Base-by-base conservation (phyloP, 1,140 invertebrate genomes). In the Gerris buenoi region DNA sequence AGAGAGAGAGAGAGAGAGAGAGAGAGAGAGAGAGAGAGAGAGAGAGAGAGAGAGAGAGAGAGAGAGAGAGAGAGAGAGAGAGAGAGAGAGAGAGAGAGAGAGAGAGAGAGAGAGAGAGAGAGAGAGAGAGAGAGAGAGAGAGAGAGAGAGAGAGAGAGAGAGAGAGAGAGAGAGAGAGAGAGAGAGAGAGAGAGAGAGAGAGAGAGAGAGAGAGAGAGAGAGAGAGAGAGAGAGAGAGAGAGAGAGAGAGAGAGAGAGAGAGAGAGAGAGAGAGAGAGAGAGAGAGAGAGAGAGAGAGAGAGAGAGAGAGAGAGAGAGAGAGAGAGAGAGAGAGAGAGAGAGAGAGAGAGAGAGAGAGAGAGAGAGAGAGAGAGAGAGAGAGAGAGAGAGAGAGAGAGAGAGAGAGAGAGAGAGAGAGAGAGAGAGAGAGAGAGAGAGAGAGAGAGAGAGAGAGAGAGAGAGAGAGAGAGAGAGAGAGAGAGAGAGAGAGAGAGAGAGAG, bases 231-330 rank as follows among this genome's bases (percentile, higher is more conserved):
- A 65, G 26, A 64, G 59, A 15, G 60, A 74, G 69, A 74, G 71
- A 71, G 76, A 71, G 70, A 76, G 72, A 74, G 76, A 72, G 74
- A 69, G 25, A 33, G 69, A 65, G 18, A 65, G 63, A 25, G 18
- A 25, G 18, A 29, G 63, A 27, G 27, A 64, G 63, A 25, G 60
- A 64, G 63, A 65, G 65, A 65, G 27, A 65, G 65, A 62, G 25
- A 65, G 65, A 65, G 65, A 62, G 65, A 65, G 65, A 65, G 65
- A 65, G 65, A 65, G 65, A 65, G 65, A 65, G 65, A 65, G 65
- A 65, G 65, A 65, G 65, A 65, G 65, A 65, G 65, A 65, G 65
- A 65, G 65, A 65, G 65, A 65, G 65, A 65, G 65, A 65, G 65
- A 65, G 65, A 65, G 65, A 65, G 65, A 65, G 65, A 65, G 65